Conservation (phyloP, 1,140 invertebrate genomes). For the Drosophila rhopaloa region DNA sequence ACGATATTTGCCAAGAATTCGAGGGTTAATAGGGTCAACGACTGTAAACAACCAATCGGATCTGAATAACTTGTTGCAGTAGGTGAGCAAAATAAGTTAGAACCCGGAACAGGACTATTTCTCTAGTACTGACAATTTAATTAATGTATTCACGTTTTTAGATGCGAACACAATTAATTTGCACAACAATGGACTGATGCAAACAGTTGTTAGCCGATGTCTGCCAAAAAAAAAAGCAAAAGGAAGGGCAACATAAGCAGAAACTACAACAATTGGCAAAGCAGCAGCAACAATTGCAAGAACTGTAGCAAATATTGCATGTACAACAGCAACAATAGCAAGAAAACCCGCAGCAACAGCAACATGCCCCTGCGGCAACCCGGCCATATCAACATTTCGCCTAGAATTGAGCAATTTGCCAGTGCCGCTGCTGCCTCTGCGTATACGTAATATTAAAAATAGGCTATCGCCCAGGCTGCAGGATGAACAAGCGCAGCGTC, state of each 20-base stretch:
- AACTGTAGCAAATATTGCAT: slow-evolving; percentile 28
- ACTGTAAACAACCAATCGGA: slow-evolving; percentile 14
- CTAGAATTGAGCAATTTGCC: slow-evolving; percentile 71
- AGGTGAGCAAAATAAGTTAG: slow-evolving; percentile 7
- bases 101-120: slow-evolving; percentile 35
- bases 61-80: slow-evolving; percentile 15
- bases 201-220: slow-evolving; percentile 77
- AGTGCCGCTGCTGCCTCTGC: slow-evolving; percentile 48
- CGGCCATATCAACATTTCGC: slow-evolving; percentile 59
- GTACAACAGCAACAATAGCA: slow-evolving; percentile 31
- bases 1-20: slow-evolving; percentile 20
- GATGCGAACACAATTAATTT: slow-evolving; percentile 52
- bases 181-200: slow-evolving; percentile 79
- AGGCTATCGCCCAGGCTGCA: slow-evolving; percentile 60
- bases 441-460: slow-evolving; percentile 79
- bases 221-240: slow-evolving; percentile 65
- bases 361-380: slow-evolving; percentile 53
- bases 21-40: slow-evolving; percentile 3
- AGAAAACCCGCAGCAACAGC: slow-evolving; percentile 21
- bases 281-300: slow-evolving; percentile 23
- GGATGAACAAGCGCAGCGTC: slow-evolving; percentile 79
- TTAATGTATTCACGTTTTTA: slow-evolving; percentile 34
- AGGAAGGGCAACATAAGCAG: slow-evolving; percentile 33
- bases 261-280: slow-evolving; percentile 34
- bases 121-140: slow-evolving; percentile 37